A percentile compares a stretch with the other conserved stretches of the same genome.
Conservation (phyloP, 2,888 invertebrate genomes). For the Lasioglossum lativentre region DNA sequence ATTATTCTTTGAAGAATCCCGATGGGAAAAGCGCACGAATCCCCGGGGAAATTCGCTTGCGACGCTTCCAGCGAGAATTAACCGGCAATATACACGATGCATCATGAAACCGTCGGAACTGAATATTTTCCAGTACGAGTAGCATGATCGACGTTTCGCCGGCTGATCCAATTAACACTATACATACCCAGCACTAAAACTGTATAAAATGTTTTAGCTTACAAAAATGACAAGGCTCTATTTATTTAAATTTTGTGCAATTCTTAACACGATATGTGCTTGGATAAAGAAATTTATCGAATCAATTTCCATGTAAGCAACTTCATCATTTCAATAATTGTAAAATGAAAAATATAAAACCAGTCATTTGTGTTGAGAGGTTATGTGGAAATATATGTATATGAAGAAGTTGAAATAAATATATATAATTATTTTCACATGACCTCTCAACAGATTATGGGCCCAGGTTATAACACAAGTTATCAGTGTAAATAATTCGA, state of each 20-base stretch:
- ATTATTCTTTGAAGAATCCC: constrained; percentile 9
- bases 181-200: too few relatives aligned
- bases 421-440: neutral
- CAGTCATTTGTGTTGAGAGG: too few relatives aligned
- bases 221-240: too few relatives aligned
- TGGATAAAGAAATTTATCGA: too few relatives aligned
- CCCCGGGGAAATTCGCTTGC: constrained; percentile 6
- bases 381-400: too few relatives aligned
- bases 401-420: too few relatives aligned
- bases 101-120: neutral
- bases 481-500: neutral
- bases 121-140: neutral
- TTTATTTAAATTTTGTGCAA: too few relatives aligned
- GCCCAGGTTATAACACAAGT: neutral
- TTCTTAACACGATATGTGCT: too few relatives aligned
- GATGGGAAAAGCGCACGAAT: neutral
- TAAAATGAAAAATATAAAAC: too few relatives aligned
- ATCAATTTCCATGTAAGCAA: too few relatives aligned
- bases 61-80: constrained; percentile 16
- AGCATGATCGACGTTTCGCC: neutral
- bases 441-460: neutral
- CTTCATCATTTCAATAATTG: too few relatives aligned
- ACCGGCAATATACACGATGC: neutral
- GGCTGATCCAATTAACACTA: neutral
- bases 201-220: too few relatives aligned